Conservation (phyloP, 2,113 vertebrate genomes). For the Chaetodon trifascialis region DNA sequence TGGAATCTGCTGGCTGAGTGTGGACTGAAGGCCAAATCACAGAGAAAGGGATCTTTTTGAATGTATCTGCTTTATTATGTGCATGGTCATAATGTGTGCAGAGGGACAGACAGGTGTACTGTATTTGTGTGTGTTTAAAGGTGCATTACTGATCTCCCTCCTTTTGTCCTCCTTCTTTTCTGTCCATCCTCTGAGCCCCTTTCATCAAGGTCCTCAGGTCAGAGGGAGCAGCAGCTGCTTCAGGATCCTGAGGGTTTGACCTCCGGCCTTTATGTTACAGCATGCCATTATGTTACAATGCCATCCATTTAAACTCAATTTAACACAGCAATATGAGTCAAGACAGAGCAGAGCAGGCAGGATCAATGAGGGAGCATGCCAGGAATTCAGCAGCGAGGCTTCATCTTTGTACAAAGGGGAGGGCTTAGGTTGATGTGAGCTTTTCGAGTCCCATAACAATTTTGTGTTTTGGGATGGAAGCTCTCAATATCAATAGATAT, state of each 20-base stretch:
- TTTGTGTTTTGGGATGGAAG: conserved; percentile 21
- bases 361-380: conserved; percentile 59
- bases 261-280: conserved; percentile 45
- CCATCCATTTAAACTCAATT: conserved; percentile 61
- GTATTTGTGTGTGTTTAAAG: conserved; percentile 6
- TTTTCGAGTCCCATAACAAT: conserved; percentile 27
- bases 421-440: background rate
- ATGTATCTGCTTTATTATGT: background rate
- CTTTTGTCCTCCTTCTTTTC: conserved; percentile 40
- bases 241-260: conserved; percentile 63
- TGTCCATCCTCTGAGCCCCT: conserved; percentile 37
- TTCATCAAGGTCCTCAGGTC: conserved; percentile 55
- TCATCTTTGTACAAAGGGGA: conserved; percentile 15
- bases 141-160: background rate
- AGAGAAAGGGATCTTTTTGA: conserved; percentile 17
- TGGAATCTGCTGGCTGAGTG: conserved; percentile 30
- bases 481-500: conserved; percentile 1
- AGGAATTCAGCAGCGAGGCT: conserved; percentile 49
- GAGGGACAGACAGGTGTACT: background rate
- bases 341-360: conserved; percentile 7
- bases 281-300: background rate
- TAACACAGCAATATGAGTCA: conserved; percentile 50
- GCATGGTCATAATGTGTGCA: background rate
- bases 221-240: conserved; percentile 60
- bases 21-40: conserved; percentile 33